Evolutionary conservation across 2,113 vertebrate genomes (phyloP), one percentile per base, ranked within the genome.

Genomic region (Corvus hawaiiensis): DNA sequence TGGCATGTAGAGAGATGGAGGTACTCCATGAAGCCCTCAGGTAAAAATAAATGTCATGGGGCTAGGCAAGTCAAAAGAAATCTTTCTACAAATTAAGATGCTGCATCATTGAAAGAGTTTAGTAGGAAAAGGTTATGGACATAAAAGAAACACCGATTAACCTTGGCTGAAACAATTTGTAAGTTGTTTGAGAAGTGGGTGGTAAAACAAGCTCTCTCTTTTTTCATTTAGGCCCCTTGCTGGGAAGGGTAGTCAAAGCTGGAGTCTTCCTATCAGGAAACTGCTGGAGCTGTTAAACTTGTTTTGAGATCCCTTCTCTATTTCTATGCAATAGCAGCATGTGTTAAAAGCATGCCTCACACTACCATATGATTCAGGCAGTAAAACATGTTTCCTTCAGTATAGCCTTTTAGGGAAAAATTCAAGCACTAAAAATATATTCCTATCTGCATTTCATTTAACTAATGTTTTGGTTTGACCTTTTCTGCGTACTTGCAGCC

Each of bases 361-460:
- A 28, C 63, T 73, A 85, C 91, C 88, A 91, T 90, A 93, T 94
- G 88, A 97, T 92, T 94, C 92, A 74, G 83, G 74, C 90, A 91
- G 79, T 86, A 93, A 91, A 88, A 93, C 88, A 87, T 81, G 71
- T 89, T 96, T 93, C 84, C 71, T 95, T 71, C 93, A 93, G 74
- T 79, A 91, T 3, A 95, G 97, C 90, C 94, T 95, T 96, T 91
- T 87, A 91, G 84, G 74, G 92, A 87, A 94, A 90, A 82, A 91
- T 76, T 89, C 86, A 84, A 73, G 72, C 46, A 72, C 81, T 94
- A 94, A 91, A 95, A 94, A 73, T 80, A 87, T 7, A 59, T 77
- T 93, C 66, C 79, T 62, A 91, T 84, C 76, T 86, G 75, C 58
- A 75, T 88, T 89, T 94, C 69, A 54, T 89, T 93, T 89, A 91